phyloP scores from a whole-genome alignment of 2,113 vertebrate genomes.

The Cardinalis cardinalis region DNA sequence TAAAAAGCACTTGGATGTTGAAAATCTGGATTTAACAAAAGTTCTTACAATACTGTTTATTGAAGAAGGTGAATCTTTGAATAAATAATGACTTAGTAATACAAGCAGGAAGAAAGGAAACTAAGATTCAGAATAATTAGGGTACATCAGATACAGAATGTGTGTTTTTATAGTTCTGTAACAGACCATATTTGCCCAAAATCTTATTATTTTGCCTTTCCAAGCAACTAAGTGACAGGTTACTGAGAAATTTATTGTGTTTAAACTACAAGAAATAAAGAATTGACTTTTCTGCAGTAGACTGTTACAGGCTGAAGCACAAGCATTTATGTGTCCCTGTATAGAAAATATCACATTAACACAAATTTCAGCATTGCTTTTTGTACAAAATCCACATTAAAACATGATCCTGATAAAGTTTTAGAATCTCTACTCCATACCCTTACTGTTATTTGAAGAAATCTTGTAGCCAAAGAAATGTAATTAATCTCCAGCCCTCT shows the following conservation, averaged over 20 bases:
- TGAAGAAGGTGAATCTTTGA: not conserved
- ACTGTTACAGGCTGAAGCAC: not conserved
- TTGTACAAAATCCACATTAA: not conserved
- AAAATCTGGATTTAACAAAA: not conserved
- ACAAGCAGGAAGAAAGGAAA: not conserved
- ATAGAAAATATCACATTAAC: not conserved
- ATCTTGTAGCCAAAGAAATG: not conserved
- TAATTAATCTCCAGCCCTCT: not conserved
- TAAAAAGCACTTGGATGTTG: not conserved
- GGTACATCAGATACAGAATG: not conserved
- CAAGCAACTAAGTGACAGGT: not conserved
- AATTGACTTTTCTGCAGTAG: not conserved
- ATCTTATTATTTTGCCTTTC: not conserved
- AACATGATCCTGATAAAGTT: not conserved
- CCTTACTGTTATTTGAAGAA: not conserved
- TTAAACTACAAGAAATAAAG: not conserved
- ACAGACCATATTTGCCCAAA: not conserved
- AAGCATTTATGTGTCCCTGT: not conserved
- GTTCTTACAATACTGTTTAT: not conserved
- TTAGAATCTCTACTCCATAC: not conserved
- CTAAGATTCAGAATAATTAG: not conserved
- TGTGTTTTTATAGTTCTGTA: not conserved
- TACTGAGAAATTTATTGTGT: not conserved
- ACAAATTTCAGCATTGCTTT: not conserved
- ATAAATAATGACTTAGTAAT: not conserved